Percentiles rank a stretch among this genome's conserved stretches.
Conservation (phyloP, 2,888 invertebrate genomes). For the Bombylius discolor region DNA sequence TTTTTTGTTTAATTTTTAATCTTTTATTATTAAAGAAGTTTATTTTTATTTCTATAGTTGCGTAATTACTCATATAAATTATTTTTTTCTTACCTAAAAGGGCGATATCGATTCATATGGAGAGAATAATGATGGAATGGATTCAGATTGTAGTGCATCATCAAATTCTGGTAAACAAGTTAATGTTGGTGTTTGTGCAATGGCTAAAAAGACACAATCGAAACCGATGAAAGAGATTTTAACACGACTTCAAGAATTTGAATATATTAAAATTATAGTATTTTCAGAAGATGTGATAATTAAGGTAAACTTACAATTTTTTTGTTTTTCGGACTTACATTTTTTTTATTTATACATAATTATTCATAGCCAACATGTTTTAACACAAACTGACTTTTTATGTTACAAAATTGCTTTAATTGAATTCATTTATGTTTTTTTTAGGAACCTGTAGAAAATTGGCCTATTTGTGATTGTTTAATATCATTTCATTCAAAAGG, state of each 20-base stretch:
- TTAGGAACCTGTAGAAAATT: constrained; percentile 88
- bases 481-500: constrained; percentile 98
- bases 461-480: constrained; percentile 95
- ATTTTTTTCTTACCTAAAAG: constrained; percentile 31
- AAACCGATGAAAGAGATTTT: constrained; percentile 99
- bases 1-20: no score
- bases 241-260: constrained; percentile 88
- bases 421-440: constrained; percentile 15
- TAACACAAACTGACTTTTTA: no score
- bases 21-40: no score
- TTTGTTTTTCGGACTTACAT: no score
- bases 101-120: constrained; percentile 63
- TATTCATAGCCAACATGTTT: no score
- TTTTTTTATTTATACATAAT: no score
- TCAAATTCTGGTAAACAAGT: constrained; percentile 68
- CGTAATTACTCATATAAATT: neutral
- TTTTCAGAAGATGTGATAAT: constrained; percentile 95
- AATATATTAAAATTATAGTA: constrained; percentile 87
- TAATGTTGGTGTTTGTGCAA: constrained; percentile 96
- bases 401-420: neutral
- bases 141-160: constrained; percentile 44
- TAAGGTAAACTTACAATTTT: constrained; percentile 44
- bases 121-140: constrained; percentile 45
- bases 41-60: no score
- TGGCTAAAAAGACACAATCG: constrained; percentile 98